Conservation (phyloP, 2,797 vertebrate genomes). For the Epinephelus malabaricus region DNA sequence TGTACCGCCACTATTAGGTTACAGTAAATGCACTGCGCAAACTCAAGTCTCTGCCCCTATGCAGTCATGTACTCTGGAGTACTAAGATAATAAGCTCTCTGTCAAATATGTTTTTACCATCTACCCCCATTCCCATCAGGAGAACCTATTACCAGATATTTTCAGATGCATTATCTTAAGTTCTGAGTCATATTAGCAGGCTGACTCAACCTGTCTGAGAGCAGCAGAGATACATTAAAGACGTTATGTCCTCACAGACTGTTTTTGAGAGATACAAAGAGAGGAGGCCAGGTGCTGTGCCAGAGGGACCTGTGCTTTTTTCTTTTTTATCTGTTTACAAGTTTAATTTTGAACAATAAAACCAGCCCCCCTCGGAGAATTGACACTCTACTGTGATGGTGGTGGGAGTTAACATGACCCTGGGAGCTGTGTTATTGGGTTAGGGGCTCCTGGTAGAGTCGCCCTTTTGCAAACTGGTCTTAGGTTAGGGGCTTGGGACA, state of each 20-base stretch:
- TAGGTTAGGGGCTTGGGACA: neutral
- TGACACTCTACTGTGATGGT: constrained; percentile 16
- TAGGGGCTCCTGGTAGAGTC: constrained; percentile 22
- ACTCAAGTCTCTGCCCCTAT: constrained; percentile 35
- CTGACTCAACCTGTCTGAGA: constrained; percentile 26
- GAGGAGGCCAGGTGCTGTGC: constrained; percentile 31
- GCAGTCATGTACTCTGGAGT: constrained; percentile 31
- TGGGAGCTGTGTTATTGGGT: constrained; percentile 13
- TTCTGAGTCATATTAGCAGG: constrained; percentile 26
- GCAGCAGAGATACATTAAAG: constrained; percentile 19
- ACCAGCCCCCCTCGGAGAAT: constrained; percentile 24
- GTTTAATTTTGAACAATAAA: constrained; percentile 52
- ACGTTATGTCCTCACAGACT: constrained; percentile 13
- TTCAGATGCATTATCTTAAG: constrained; percentile 42
- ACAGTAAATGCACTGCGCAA: constrained; percentile 60
- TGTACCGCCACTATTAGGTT: constrained; percentile 57
- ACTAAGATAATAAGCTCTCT: constrained; percentile 42
- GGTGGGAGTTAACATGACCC: constrained; percentile 5
- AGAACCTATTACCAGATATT: constrained; percentile 50
- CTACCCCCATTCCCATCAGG: constrained; percentile 29
- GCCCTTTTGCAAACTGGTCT: neutral
- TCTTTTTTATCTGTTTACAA: constrained; percentile 17
- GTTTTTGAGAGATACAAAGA: constrained; percentile 17
- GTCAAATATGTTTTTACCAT: constrained; percentile 55
- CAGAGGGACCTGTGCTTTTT: neutral